phyloP scores from a whole-genome alignment of 2,888 invertebrate genomes.

The Tenthredo notha region DNA sequence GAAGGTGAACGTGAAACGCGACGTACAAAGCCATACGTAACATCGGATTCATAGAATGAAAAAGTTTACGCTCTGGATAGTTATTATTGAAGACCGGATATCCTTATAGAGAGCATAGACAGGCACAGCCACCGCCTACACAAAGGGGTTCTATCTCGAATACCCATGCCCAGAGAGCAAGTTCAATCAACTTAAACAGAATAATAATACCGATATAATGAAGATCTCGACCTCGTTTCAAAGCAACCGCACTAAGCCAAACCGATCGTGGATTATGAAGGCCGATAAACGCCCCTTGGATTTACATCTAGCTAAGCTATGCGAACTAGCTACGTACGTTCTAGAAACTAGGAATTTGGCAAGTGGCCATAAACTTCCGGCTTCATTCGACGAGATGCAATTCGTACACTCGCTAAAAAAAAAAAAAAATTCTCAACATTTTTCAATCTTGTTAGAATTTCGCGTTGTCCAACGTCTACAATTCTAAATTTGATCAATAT shows the following conservation, averaged over 20 bases:
- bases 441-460: background rate
- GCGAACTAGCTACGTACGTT: background rate
- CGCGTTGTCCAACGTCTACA: background rate
- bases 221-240: constrained; percentile 46
- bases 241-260: constrained; percentile 19
- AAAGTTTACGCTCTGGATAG: constrained; percentile 42
- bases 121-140: constrained; percentile 42
- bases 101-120: constrained; percentile 48
- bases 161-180: constrained; percentile 24
- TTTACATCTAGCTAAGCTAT: background rate
- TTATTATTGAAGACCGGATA: constrained; percentile 48
- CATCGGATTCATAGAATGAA: constrained; percentile 14
- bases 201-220: constrained; percentile 49
- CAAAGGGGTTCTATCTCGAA: constrained; percentile 44
- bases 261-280: constrained; percentile 16
- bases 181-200: constrained; percentile 48
- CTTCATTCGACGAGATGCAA: background rate
- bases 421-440: background rate
- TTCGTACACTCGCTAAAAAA: background rate
- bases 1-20: constrained; percentile 19
- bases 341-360: constrained; percentile 17
- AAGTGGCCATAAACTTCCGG: constrained; percentile 14
- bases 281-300: constrained; percentile 12
- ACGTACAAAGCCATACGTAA: background rate
- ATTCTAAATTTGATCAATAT: background rate